Evolutionary conservation across 2,888 invertebrate species (phyloP).

Genomic region (Melanostoma mellinum): DNA sequence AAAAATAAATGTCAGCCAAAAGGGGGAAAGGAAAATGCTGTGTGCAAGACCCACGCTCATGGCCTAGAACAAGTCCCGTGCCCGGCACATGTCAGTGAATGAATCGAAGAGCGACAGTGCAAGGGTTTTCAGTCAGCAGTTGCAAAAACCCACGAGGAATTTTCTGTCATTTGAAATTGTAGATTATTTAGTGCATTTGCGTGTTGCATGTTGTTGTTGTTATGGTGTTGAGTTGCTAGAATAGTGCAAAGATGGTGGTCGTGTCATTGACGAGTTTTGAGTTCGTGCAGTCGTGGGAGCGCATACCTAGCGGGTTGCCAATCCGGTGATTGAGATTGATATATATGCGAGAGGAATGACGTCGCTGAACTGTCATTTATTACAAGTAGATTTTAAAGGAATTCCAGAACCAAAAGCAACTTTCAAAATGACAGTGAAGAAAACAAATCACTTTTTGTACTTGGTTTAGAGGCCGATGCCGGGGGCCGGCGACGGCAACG

Average conservation of each 20-base stretch:
- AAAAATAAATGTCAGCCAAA: slow-evolving; percentile 35
- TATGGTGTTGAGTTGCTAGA: slow-evolving; percentile 10
- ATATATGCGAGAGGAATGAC: not conserved
- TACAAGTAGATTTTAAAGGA: too few relatives aligned
- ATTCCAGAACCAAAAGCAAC: too few relatives aligned
- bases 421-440: too few relatives aligned
- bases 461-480: too few relatives aligned
- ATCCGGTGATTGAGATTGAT: slow-evolving; percentile 24
- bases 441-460: too few relatives aligned
- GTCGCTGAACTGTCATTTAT: too few relatives aligned
- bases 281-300: slow-evolving; percentile 44
- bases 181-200: slow-evolving; percentile 63
- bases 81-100: slow-evolving; percentile 58
- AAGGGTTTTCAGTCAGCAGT: slow-evolving; percentile 31
- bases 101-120: slow-evolving; percentile 56
- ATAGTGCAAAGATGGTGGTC: slow-evolving; percentile 52
- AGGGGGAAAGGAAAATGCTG: not conserved
- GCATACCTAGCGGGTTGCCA: slow-evolving; percentile 13
- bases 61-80: slow-evolving; percentile 66
- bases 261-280: slow-evolving; percentile 52
- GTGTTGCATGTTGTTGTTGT: slow-evolving; percentile 38
- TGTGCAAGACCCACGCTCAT: slow-evolving; percentile 52
- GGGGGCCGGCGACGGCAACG: too few relatives aligned
- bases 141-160: slow-evolving; percentile 58
- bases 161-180: slow-evolving; percentile 39